Evolutionary conservation across 2,888 invertebrate genomes (phyloP).

Genomic region (Thumatha senex): DNA sequence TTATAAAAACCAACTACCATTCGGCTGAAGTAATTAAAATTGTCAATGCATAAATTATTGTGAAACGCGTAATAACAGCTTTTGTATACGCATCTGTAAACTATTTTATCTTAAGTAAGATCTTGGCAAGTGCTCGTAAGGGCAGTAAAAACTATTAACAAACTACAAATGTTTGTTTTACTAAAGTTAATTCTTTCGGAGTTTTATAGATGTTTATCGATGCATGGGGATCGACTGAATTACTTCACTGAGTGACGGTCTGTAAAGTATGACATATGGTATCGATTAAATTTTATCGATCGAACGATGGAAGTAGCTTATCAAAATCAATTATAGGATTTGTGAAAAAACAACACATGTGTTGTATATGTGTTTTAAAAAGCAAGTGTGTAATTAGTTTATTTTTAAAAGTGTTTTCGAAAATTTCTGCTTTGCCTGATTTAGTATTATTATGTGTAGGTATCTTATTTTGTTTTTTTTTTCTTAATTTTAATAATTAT

Average conservation of each 20-base stretch:
- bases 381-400: neutral
- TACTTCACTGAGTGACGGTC: constrained; percentile 31
- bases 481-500: too few relatives aligned
- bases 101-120: constrained; percentile 64
- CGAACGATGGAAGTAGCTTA: constrained; percentile 28
- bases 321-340: constrained; percentile 37
- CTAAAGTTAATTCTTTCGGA: constrained; percentile 35
- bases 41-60: constrained; percentile 72
- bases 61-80: constrained; percentile 62
- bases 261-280: constrained; percentile 40
- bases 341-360: constrained; percentile 25
- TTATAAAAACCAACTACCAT: constrained; percentile 60
- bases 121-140: constrained; percentile 48
- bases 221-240: constrained; percentile 37
- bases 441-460: too few relatives aligned
- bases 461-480: too few relatives aligned
- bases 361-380: neutral
- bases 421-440: too few relatives aligned
- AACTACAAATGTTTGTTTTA: constrained; percentile 55
- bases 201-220: constrained; percentile 39
- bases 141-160: constrained; percentile 58
- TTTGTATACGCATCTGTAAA: constrained; percentile 61
- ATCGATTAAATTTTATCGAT: constrained; percentile 48
- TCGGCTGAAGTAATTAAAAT: constrained; percentile 60
- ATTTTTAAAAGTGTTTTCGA: neutral